Evolutionary conservation across 2,888 invertebrate genomes (phyloP), one percentile per base, ranked within the genome.

Genomic region (Drosophila testacea): DNA sequence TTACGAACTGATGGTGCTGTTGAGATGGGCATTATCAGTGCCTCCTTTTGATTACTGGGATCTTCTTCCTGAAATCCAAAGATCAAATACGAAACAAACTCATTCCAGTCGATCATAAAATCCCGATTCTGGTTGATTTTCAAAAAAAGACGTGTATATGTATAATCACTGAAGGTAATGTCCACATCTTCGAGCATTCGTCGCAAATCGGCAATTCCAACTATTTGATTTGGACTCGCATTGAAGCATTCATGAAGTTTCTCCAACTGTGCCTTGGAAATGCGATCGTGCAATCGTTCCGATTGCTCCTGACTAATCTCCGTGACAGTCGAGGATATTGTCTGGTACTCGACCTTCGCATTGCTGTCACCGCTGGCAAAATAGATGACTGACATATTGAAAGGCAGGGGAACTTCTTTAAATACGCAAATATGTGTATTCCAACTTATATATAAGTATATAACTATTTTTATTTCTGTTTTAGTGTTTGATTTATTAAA

Each of bases 41-140:
- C 92, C 80, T 95, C 94, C 67, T 94, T 94, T 88, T 95, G 94
- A 74, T 93, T 93, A 79, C 94, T 94, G 0, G 94, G 93, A 85
- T 95, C 95, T 78, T 94, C 94, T 54, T 94, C 94, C 91, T 95
- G 95, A 92, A 95, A 96, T 48, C 96, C 96, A 69, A 96, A 93
- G 68, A 96, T 94, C 74, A 96, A 93, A 92, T 96, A 95, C 0
- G 96, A 96, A 32, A 97, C 94, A 83, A 96, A 94, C 91, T 97
- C 96, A 88, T 96, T 95, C 96, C 97, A 97, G 73, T 93, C 94
- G 78, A 92, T 93, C 91, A 93, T 92, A 46, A 94, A 94, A 76
- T 94, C 93, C 6, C 94, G 93, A 80, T 93, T 93, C 63, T 94
- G 93, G 83, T 95, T 94, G 73, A 95, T 95, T 76, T 95, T 95